Evolutionary conservation across 2,113 vertebrate species (phyloP).

Genomic region (Dunckerocampus dactyliophorus): DNA sequence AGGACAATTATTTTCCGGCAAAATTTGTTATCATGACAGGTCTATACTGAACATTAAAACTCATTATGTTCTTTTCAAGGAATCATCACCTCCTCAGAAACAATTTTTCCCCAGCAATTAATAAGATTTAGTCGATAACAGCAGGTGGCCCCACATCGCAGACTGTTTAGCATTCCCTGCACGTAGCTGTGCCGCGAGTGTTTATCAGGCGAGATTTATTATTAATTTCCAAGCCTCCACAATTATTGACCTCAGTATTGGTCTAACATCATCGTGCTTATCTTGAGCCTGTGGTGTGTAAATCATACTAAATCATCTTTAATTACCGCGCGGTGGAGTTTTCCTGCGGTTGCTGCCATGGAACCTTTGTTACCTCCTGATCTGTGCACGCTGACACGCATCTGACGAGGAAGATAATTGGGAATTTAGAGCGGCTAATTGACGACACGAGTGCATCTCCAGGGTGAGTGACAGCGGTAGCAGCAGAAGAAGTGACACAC

Average conservation of each 20-base stretch:
- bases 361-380: conserved; percentile 30
- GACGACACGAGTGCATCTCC: conserved; percentile 43
- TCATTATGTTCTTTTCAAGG: no score
- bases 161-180: conserved; percentile 46
- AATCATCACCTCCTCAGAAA: no score
- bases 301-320: conserved; percentile 72
- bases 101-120: no score
- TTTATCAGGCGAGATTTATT: conserved; percentile 67
- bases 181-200: conserved; percentile 33
- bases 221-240: conserved; percentile 70
- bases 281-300: conserved; percentile 61
- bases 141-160: conserved; percentile 53
- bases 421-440: conserved; percentile 59
- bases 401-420: conserved; percentile 56
- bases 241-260: conserved; percentile 72
- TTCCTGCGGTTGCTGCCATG: conserved; percentile 40
- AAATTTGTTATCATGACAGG: no score
- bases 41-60: no score
- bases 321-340: conserved; percentile 63
- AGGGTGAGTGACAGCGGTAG: conserved; percentile 24
- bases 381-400: conserved; percentile 23
- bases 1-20: no score
- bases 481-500: conserved; percentile 20
- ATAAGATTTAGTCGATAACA: conserved; percentile 21
- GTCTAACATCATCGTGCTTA: conserved; percentile 70